Percentiles rank a stretch among this genome's conserved stretches.
Evolutionary conservation across 2,888 invertebrate species (phyloP).

Genomic region (Ochlodes sylvanus): DNA sequence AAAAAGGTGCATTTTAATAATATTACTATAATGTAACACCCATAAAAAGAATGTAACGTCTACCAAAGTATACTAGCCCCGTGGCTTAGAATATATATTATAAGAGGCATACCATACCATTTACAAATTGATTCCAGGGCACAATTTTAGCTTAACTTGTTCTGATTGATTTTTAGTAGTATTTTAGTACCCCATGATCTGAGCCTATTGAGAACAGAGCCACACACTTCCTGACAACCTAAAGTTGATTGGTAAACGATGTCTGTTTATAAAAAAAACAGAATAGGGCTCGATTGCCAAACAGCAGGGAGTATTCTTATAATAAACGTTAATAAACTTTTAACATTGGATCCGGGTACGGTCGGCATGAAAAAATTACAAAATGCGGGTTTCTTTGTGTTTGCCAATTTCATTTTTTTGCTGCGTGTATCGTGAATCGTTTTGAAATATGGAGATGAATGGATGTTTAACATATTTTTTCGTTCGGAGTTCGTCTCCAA

Average conservation of each 20-base stretch:
- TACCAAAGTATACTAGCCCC: no score
- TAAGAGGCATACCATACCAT: no score
- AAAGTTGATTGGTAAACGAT: not conserved
- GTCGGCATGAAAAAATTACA: conserved; percentile 9
- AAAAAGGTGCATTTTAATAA: no score
- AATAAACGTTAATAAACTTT: conserved; percentile 10
- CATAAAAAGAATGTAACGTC: no score
- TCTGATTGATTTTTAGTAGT: no score
- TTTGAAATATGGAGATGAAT: conserved; percentile 10
- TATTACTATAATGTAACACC: no score
- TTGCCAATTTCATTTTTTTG: conserved; percentile 10
- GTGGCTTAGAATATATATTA: no score
- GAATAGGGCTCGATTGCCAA: conserved; percentile 21
- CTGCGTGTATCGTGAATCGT: conserved; percentile 10
- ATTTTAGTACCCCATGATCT: no score
- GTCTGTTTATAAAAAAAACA: not conserved
- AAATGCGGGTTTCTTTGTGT: conserved; percentile 21
- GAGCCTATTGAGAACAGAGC: no score
- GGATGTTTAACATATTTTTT: not conserved
- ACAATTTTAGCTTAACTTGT: no score
- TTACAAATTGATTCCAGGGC: no score
- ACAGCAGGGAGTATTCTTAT: conserved; percentile 19
- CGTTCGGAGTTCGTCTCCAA: no score
- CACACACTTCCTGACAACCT: not conserved
- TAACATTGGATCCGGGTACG: conserved; percentile 12